Base-by-base conservation (phyloP, 2,888 invertebrate species). In the Carterocephalus palaemon region DNA sequence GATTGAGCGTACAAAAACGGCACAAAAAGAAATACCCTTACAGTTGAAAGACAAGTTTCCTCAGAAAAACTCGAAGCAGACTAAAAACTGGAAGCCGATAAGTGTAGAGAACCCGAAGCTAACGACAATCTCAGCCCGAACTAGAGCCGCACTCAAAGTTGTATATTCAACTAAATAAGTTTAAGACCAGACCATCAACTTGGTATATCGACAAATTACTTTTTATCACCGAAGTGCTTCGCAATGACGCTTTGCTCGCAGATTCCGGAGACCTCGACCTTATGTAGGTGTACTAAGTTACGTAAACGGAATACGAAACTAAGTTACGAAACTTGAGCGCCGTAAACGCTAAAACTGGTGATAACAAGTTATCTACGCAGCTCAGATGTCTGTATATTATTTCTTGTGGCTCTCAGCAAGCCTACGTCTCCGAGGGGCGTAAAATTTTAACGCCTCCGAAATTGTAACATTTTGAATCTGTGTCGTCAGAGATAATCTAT, bases 251-350 rank as follows among this genome's bases (percentile, higher is more conserved):
- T 34, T 40, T 43, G 48, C 40, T 40, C 28, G 47, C 51, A 53
- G 49, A 47, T 45, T 9, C 20, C 39, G 16, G 33, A 45, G 53
- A 52, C 50, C 51, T 52, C 55, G 45, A 56, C 52, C 56, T 56
- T 54, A 52, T 50, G 54, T 56, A 56, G n/a, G n/a, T n/a, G n/a
- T 56, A 51, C 34, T 47, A 46, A 49, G 51, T 56, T 54, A 52
- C 54, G 54, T 49, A 52, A 51, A 51, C 52, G 45, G 56, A 56
- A 56, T 56, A 52, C 54, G 46, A 50, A 56, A 56, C 53, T 56
- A 53, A 54, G 54, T 57, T 57, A 46, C 50, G 32, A 49, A 57
- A 57, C 50, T 57, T 53, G 46, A 42, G 41, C 48, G 56, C 48
- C 51, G 51, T 55, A 55, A 57, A 55, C 50, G 53, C 51, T 55